Conservation (phyloP, 2,113 vertebrate species). For the Cochlearius cochlearius region DNA sequence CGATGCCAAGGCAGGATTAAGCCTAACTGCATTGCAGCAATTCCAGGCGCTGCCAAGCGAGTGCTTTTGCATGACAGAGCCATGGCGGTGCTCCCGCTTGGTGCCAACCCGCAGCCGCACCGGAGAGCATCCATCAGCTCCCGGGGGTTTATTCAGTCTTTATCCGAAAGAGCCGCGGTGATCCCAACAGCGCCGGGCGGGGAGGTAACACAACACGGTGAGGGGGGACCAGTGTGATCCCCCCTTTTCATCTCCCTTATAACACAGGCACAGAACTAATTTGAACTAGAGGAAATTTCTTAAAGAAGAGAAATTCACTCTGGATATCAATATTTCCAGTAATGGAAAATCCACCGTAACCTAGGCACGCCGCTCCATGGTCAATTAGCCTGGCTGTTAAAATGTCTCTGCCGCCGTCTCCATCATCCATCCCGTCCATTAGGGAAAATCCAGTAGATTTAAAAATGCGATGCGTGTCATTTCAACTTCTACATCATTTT, state of each 20-base stretch:
- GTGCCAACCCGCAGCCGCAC: not conserved
- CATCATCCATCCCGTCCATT: not conserved
- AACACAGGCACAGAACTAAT: not conserved
- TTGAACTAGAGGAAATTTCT: not conserved
- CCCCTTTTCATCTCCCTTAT: not conserved
- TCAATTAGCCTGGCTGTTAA: not conserved
- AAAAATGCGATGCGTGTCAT: not conserved
- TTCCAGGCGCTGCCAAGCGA: slow-evolving; percentile 2
- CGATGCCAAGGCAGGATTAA: slow-evolving; percentile 39
- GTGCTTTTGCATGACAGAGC: not conserved
- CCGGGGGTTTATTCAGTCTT: not conserved
- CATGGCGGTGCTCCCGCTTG: not conserved
- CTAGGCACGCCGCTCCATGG: accelerated
- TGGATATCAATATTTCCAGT: not conserved
- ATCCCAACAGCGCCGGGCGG: not conserved
- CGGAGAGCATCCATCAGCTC: not conserved
- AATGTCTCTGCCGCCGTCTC: accelerated
- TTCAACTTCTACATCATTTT: not conserved
- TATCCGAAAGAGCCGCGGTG: not conserved
- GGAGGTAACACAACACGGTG: accelerated
- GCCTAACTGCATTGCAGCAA: not conserved
- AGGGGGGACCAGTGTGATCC: not conserved
- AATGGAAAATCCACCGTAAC: not conserved
- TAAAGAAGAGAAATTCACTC: not conserved
- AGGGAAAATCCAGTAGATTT: slow-evolving; percentile 1